Base-by-base conservation (phyloP, 2,888 invertebrate genomes). In the Erebia aethiops region DNA sequence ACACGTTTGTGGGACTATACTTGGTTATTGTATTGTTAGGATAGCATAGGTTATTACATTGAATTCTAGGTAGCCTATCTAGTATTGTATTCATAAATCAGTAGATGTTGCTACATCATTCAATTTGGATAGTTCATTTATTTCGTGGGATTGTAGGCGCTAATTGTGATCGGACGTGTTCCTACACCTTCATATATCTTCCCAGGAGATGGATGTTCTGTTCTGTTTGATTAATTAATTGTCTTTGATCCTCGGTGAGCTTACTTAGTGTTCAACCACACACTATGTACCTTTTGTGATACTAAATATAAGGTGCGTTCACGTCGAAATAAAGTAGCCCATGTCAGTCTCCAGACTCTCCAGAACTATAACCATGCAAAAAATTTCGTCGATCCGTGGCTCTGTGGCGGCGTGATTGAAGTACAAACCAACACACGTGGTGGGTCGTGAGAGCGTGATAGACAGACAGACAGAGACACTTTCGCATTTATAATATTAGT, bases 61-160 rank as follows among this genome's bases (percentile, higher is more conserved):
- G 0, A 54, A 18, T 18, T 54, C 18, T 18, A 54, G 54, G 18
- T 54, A 10, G 10, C 54, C 54, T 41, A 61, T 61, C 16, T 43
- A 9, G 80, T 81, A 81, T 78, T 77, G 74, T 70, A 63, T 71
- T 71, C 79, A 82, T 84, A 84, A 85, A 85, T 88, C 84, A 86
- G 65, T 60, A 49, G 75, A 77, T 76, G 78, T 76, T 80, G 79
- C 78, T 78, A 78, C 81, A 88, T 89, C 86, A 84, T 82, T 88
- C 87, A 86, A 87, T 87, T 84, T 80, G 79, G 72, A 18, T 78
- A 80, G 76, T 81, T 81, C 84, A 86, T 87, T 86, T 83, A 82
- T 86, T 81, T 75, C 72, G 73, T 72, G 72, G 71, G 70, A 67
- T 67, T 71, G 69, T 74, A 71, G 70, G 70, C 79, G 79, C 78